Base-by-base conservation (phyloP, 2,888 invertebrate genomes). In the Diogma glabrata region DNA sequence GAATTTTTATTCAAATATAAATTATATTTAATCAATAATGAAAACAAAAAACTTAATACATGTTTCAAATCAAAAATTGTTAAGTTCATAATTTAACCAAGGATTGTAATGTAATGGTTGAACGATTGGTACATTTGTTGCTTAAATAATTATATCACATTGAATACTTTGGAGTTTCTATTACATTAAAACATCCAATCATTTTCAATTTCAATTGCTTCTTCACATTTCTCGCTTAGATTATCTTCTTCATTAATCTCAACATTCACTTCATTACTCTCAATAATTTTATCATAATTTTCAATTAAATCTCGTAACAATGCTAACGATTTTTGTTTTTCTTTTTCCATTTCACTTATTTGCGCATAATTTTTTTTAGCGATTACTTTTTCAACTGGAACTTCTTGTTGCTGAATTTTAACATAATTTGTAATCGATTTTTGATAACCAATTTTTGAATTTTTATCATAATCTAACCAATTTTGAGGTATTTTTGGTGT, bases 401-500 rank as follows among this genome's bases (percentile, higher is more conserved):
- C 22, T 4, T 4, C 22, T 43, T 43, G 43, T 22, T 43, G 22
- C 3, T 30, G 16, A 4, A 47, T 17, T 30, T 49, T 49, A 16
- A 53, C 12, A 49, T 43, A 57, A 51, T 53, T 54, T 16, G 54
- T 55, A 10, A 57, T 55, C 2, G 56, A 54, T 9, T 40, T 23
- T 50, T 57, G 58, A 33, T 54, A 57, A 14, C 48, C 52, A 17
- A 46, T 51, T 30, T 30, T 43, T 22, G 16, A 47, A 17, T 30
- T 47, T 51, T 52, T 49, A 3, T 54, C 50, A n/a, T n/a, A n/a
- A 10, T 54, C 22, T 12, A 56, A 63, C 70, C 70, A 70, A 3
- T 58, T 58, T 1, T 47, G 17, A 10, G 69, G 69, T 52, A 70
- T 63, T 12, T 56, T 53, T 1, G 57, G 52, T 0, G 69, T 69